phyloP scores from a whole-genome alignment of 2,113 vertebrate genomes.

The Megaceryle maxima region DNA sequence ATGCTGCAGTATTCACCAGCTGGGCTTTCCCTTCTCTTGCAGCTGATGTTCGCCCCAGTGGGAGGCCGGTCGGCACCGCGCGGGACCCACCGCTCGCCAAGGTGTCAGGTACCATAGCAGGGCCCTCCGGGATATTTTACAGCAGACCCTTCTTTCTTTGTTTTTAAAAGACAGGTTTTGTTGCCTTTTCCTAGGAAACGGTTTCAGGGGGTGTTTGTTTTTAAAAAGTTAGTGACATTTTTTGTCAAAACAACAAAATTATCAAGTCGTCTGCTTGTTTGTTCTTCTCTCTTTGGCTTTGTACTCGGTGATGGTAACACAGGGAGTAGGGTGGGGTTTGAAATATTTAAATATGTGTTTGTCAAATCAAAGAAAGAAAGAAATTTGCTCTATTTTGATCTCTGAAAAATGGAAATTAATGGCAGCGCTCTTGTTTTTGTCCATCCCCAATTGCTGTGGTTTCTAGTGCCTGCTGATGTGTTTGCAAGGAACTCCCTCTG shows the following conservation, averaged over 20 bases:
- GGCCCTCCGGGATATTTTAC: not conserved
- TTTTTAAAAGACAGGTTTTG: not conserved
- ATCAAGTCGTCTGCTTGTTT: not conserved
- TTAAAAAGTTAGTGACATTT: not conserved
- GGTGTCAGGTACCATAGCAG: conserved; percentile 74
- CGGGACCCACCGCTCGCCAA: conserved; percentile 87
- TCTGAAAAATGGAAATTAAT: not conserved
- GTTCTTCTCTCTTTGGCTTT: not conserved
- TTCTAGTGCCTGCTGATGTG: conserved; percentile 89
- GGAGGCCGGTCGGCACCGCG: conserved; percentile 85
- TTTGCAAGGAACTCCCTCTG: conserved; percentile 95
- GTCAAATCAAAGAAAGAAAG: not conserved
- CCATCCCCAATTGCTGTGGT: not conserved
- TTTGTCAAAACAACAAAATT: not conserved
- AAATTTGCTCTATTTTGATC: not conserved
- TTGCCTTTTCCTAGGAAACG: not conserved
- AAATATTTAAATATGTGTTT: accelerated
- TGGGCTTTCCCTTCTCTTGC: not conserved
- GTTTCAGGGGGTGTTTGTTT: not conserved
- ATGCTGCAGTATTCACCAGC: accelerated
- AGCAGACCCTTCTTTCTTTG: not conserved
- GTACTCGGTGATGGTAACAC: accelerated
- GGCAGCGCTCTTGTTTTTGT: accelerated
- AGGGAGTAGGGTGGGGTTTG: not conserved
- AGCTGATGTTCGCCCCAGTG: conserved; percentile 93